Conservation (phyloP, 2,888 invertebrate species). For the Philereme transversata region DNA sequence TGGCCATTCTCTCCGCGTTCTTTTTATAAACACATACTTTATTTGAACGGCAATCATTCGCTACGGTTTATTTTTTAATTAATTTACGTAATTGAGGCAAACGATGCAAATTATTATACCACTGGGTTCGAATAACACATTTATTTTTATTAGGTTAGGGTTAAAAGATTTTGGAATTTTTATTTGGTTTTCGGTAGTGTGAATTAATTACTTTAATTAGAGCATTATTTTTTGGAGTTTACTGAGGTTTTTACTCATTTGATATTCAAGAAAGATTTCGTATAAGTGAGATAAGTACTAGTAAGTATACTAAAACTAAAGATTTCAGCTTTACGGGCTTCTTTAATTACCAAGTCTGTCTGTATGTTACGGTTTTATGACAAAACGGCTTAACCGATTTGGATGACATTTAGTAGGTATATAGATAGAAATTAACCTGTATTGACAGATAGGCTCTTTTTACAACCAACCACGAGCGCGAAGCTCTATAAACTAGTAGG, state of each 20-base stretch:
- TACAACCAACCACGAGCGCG: neutral
- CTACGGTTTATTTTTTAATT: constrained; percentile 28
- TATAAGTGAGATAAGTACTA: too few relatives aligned
- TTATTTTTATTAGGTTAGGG: constrained; percentile 14
- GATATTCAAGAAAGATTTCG: too few relatives aligned
- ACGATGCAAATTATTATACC: constrained; percentile 25
- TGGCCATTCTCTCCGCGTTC: constrained; percentile 1
- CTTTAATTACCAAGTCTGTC: too few relatives aligned
- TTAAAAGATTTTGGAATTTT: constrained; percentile 1
- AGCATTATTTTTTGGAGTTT: neutral
- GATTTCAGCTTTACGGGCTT: too few relatives aligned
- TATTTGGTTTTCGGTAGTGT: constrained; percentile 22
- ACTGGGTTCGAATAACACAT: constrained; percentile 6
- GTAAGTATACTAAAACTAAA: too few relatives aligned
- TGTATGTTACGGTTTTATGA: too few relatives aligned
- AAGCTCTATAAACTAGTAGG: neutral
- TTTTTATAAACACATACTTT: too few relatives aligned
- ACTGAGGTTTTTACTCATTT: neutral
- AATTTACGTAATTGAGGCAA: constrained; percentile 28
- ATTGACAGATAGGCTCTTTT: neutral
- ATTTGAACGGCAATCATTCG: too few relatives aligned
- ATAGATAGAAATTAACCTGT: neutral
- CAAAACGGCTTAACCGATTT: too few relatives aligned
- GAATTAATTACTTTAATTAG: constrained; percentile 22
- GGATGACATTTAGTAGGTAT: too few relatives aligned